These are phyloP conservation scores for Lasioglossum albipes DNA, from an alignment of 1,140 invertebrate genomes.

Conservation along the genomic window DNA sequence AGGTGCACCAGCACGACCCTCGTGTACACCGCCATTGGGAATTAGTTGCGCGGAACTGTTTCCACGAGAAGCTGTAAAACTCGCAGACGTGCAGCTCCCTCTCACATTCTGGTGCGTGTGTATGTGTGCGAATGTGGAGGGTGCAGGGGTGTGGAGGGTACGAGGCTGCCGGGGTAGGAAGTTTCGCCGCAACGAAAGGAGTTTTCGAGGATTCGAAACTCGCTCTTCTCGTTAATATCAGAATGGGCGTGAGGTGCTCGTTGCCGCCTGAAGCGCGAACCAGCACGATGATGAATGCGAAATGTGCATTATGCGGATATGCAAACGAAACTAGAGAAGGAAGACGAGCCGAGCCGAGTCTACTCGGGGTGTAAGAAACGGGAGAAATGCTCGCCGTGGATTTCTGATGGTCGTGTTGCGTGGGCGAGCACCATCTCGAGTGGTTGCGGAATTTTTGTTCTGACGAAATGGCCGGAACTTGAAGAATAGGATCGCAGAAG, in stretches of 20 bases:
- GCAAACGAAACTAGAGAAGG: constrained; percentile 4
- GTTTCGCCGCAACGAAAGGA: constrained; percentile 42
- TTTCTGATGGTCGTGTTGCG: background rate
- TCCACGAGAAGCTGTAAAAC: constrained; percentile 49
- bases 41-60: constrained; percentile 58
- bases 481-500: too few relatives aligned
- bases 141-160: background rate
- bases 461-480: too few relatives aligned
- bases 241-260: constrained; percentile 3
- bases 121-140: background rate
- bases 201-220: constrained; percentile 36
- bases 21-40: constrained; percentile 37
- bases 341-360: background rate
- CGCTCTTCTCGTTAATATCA: constrained; percentile 33
- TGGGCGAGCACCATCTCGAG: background rate
- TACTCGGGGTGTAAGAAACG: background rate
- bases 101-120: background rate
- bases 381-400: background rate
- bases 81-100: background rate
- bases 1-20: constrained; percentile 15
- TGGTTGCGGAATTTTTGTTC: too few relatives aligned
- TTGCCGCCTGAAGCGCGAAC: constrained; percentile 10
- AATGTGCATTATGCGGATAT: constrained; percentile 25
- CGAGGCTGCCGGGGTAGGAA: constrained; percentile 7
- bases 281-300: constrained; percentile 33